Evolutionary conservation across 64 coral and sea anemone species (phyloP), one percentile per base, ranked within the genome.

Genomic region (Pocillopora damicornis): DNA sequence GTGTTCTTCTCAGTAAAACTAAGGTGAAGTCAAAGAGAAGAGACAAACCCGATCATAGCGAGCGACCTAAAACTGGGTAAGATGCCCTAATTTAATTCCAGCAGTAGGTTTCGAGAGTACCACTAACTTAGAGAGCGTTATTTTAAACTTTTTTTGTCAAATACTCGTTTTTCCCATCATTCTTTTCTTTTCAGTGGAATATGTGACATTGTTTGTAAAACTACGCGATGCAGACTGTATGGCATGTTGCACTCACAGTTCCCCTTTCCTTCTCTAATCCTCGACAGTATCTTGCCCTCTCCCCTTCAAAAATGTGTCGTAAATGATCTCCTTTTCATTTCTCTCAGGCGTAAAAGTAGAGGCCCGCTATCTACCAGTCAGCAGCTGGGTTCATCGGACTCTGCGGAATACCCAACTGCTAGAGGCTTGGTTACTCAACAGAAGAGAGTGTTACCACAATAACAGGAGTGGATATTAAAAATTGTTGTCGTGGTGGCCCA

Each of bases 21-120:
- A 95, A 95, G 87, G 94, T 95, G 60, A 95, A 86, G 45, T 77
- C 94, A 68, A 95, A 95, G 75, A 86, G 91, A 79, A 84, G 94
- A 89, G 94, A 92, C 75, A 86, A 83, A 68, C 94, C 90, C 13
- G 75, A 81, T 16, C 35, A 71, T 10, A 89, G 58, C 59, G 88
- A 89, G 59, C 85, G 94, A 75, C 90, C 90, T 22, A 95, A 95
- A 87, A 92, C 94, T 23, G 90, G 94, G 94, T 95, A 82, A 77
- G 94, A 16, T 67, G 64, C 25, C 42, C 42, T 51, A 2, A 51
- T 7, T 51, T 51, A 2, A 51, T 51, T 51, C 7, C 42, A 51
- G 42, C 42, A 51, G 7, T 51, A 1, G 42, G 42, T 51, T 51
- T 51, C 42, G 42, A 51, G 42, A 51, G 42, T 51, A 51, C 2